Evolutionary conservation across 1,140 invertebrate species (phyloP), one percentile per base, ranked within the genome.

Genomic region (Grapholita molesta): DNA sequence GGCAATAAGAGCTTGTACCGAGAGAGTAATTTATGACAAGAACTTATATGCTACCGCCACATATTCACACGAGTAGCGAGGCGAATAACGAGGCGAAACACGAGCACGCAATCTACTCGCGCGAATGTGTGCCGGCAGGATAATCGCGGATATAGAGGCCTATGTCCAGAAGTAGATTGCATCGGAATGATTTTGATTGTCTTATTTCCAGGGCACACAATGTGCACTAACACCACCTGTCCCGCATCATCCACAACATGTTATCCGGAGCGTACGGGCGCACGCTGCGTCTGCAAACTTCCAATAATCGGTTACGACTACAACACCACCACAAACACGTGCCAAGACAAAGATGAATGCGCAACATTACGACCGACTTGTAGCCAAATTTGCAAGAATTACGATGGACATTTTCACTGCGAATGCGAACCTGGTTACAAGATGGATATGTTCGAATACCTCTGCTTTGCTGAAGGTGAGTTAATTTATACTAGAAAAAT

Each of bases 371-470:
- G 25, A 35, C 86, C 84, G 0, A 70, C 69, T 0, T 99, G 98
- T 77, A 96, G 96, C 67, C 98, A 99, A 83, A 84, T 87, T 61
- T 99, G 98, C 79, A 85, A 93, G 18, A 98, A 99, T 82, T 94
- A 88, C 0, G 90, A 91, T 0, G 97, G 97, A 0, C 94, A 94
- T 0, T 99, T 95, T 82, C 92, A 88, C 5, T 99, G 98, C 82
- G 92, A 92, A 38, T 99, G 98, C 87, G 94, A 96, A 23, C 83
- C 93, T 0, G 95, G 95, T 0, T 99, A 97, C 80, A 92, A 92
- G 15, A 85, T 95, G 23, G 92, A 95, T 69, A 52, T 80, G 0
- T 95, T 98, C 80, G 93, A 93, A 21, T 93, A 92, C 55, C 95
- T 94, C 0, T 99, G 98, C 83, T 96, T 95, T 85, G 93, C 92